Evolutionary conservation across 2,888 invertebrate genomes (phyloP).

Genomic region (Megamerina dolium): DNA sequence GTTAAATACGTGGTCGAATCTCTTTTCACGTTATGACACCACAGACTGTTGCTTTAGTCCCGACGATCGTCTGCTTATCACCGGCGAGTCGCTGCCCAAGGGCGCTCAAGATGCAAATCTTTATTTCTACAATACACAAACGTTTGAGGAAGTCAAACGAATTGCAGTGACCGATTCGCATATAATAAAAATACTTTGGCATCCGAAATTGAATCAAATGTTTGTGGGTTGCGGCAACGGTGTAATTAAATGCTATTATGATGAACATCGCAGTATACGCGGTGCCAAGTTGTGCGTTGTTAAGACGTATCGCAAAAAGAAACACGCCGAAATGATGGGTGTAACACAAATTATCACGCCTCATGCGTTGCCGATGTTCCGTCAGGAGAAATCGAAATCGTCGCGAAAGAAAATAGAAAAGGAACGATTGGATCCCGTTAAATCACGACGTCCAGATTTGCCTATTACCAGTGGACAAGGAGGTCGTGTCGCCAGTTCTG

Average conservation of each 20-base stretch:
- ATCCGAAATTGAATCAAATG: conserved; percentile 95
- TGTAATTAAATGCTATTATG: conserved; percentile 83
- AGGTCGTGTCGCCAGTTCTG: conserved; percentile 84
- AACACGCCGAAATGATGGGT: conserved; percentile 79
- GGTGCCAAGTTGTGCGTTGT: conserved; percentile 88
- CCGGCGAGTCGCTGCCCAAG: conserved; percentile 75
- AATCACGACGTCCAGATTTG: conserved; percentile 74
- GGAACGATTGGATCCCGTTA: conserved; percentile 79
- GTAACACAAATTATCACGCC: conserved; percentile 94
- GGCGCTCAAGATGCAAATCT: conserved; percentile 62
- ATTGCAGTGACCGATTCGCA: conserved; percentile 75
- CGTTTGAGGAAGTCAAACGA: conserved; percentile 66
- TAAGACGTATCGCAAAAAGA: conserved; percentile 71
- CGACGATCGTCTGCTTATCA: conserved; percentile 80
- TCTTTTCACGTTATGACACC: conserved; percentile 80
- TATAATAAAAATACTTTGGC: conserved; percentile 88
- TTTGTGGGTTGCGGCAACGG: conserved; percentile 91
- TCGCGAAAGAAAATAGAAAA: conserved; percentile 88
- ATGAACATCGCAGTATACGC: conserved; percentile 75
- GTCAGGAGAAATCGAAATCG: conserved; percentile 83
- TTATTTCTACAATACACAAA: conserved; percentile 73
- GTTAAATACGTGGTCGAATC: conserved; percentile 59
- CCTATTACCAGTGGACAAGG: conserved; percentile 88
- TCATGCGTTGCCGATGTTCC: conserved; percentile 89
- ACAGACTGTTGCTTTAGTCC: conserved; percentile 78